A percentile compares a stretch with the other conserved stretches of the same genome.
Conservation (phyloP, 2,888 invertebrate species). For the Deilephila porcellus region DNA sequence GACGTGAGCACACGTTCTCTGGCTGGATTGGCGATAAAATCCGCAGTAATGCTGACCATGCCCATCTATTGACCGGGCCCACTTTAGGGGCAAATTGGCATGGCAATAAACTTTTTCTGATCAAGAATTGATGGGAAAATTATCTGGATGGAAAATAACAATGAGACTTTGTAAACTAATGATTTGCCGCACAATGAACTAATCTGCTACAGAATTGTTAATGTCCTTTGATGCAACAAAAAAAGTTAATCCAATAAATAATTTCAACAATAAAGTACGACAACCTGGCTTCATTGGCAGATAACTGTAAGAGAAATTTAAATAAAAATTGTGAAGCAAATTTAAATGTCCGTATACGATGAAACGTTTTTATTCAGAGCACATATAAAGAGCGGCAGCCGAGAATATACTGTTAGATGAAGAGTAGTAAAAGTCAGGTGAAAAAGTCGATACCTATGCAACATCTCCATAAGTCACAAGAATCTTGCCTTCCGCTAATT, state of each 20-base stretch:
- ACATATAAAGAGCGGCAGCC: not conserved
- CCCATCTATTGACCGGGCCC: constrained; percentile 56
- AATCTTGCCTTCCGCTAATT: constrained; percentile 84
- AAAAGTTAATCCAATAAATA: not conserved
- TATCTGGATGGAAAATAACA: constrained; percentile 37
- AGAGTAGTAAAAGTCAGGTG: constrained; percentile 72
- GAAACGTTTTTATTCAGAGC: constrained; percentile 2
- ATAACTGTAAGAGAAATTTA: constrained; percentile 3
- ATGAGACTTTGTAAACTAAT: constrained; percentile 23
- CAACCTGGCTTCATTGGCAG: not conserved
- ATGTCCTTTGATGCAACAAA: not conserved
- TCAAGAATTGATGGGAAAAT: constrained; percentile 38
- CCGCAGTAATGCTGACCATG: constrained; percentile 57
- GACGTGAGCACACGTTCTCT: constrained; percentile 58
- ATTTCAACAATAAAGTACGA: not conserved
- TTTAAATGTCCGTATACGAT: not conserved
- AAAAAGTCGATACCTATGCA: constrained; percentile 72
- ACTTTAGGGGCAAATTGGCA: constrained; percentile 50
- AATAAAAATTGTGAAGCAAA: constrained; percentile 5
- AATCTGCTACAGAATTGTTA: not conserved
- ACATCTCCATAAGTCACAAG: constrained; percentile 83
- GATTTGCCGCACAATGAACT: not conserved
- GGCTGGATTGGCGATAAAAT: constrained; percentile 57
- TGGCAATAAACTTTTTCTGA: constrained; percentile 50
- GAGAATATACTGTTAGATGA: constrained; percentile 63